phyloP scores from a whole-genome alignment of 1,140 invertebrate genomes.

The fruit fly (Drosophila melanogaster) region Release_6_plus_ISO1_MT NT_037436.4:18916001-18916500 shows the following conservation, averaged over 20 bases:
- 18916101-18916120: neutral
- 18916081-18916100: too few relatives aligned
- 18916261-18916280: constrained; percentile 74
- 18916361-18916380: constrained; percentile 22
- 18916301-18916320: constrained; percentile 64
- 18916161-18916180: neutral
- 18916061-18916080: too few relatives aligned
- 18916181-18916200: constrained; percentile 16
- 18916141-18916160: neutral
- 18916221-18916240: constrained; percentile 5
- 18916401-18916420: constrained; percentile 15
- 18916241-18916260: constrained; percentile 71
- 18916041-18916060: too few relatives aligned
- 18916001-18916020: neutral
- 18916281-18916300: constrained; percentile 82
- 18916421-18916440: neutral
- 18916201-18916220: constrained; percentile 16
- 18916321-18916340: constrained; percentile 61
- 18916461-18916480: constrained; percentile 84
- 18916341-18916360: constrained; percentile 69
- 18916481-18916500: constrained; percentile 83
- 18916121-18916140: neutral
- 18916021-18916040: neutral
- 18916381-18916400: constrained; percentile 7
- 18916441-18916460: constrained; percentile 55